Percentiles rank a stretch among this genome's conserved stretches.
Conservation (phyloP, 2,888 invertebrate genomes). For the Synergus japonicus region DNA sequence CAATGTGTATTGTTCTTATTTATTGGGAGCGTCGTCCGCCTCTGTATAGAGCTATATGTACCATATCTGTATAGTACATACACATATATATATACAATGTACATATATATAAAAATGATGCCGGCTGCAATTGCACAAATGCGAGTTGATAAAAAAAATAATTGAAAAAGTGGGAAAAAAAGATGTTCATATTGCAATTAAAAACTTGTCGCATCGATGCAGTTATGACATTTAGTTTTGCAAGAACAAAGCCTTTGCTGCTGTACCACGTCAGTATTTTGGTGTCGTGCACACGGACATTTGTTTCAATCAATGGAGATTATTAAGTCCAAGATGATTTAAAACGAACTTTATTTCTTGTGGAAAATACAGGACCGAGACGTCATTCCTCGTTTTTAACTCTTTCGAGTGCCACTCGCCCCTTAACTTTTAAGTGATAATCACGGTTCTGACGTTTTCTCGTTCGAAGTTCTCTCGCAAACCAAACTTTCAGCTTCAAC, state of each 20-base stretch:
- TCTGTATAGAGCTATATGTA: constrained; percentile 20
- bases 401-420: constrained; percentile 15
- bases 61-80: background rate
- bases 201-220: constrained; percentile 20
- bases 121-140: constrained; percentile 15
- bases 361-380: background rate
- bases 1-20: constrained; percentile 41
- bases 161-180: constrained; percentile 10
- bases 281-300: background rate
- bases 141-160: constrained; percentile 26
- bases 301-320: constrained; percentile 26
- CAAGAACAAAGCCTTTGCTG: background rate
- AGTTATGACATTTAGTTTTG: background rate
- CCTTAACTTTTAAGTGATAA: constrained; percentile 35
- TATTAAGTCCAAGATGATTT: constrained; percentile 21
- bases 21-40: constrained; percentile 26
- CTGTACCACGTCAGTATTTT: background rate
- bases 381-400: background rate
- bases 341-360: background rate
- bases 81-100: background rate
- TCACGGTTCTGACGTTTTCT: constrained; percentile 28
- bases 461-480: constrained; percentile 18
- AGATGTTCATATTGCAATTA: constrained; percentile 11
- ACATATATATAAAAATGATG: background rate
- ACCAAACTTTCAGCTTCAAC: constrained; percentile 19